phyloP scores from a whole-genome alignment of 2,113 vertebrate species.

The Neofelis nebulosa region DNA sequence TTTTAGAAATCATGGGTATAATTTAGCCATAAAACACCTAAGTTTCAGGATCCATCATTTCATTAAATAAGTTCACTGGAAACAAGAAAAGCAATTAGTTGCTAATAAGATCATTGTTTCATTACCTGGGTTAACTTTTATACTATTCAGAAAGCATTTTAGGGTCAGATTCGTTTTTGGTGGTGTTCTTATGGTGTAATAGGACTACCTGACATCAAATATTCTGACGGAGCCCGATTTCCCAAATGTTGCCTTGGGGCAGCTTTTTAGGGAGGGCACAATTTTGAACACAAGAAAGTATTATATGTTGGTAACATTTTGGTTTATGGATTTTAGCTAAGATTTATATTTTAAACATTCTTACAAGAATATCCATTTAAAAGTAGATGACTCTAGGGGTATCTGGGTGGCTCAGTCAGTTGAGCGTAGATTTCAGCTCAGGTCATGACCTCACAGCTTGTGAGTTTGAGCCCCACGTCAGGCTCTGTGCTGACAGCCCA shows the following conservation, averaged over 20 bases:
- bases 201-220: neutral
- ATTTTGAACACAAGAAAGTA: neutral
- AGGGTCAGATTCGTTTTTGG: neutral
- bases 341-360: slow-evolving; percentile 30
- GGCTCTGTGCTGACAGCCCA: no score
- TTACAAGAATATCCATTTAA: slow-evolving; percentile 30
- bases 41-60: slow-evolving; percentile 70
- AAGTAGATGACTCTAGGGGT: neutral
- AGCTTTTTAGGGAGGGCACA: neutral
- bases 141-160: neutral
- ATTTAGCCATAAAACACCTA: slow-evolving; percentile 70
- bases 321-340: slow-evolving; percentile 5
- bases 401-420: no score
- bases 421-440: no score
- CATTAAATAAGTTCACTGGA: slow-evolving; percentile 62
- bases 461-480: no score
- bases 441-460: no score
- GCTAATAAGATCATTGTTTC: slow-evolving; percentile 53
- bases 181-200: neutral
- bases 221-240: neutral
- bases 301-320: slow-evolving; percentile 11
- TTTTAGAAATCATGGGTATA: slow-evolving; percentile 73
- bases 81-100: neutral
- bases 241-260: neutral
- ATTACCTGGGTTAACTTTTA: slow-evolving; percentile 45